Base-by-base conservation (phyloP, 2,797 vertebrate species). In the Pogonophryne albipinna region DNA sequence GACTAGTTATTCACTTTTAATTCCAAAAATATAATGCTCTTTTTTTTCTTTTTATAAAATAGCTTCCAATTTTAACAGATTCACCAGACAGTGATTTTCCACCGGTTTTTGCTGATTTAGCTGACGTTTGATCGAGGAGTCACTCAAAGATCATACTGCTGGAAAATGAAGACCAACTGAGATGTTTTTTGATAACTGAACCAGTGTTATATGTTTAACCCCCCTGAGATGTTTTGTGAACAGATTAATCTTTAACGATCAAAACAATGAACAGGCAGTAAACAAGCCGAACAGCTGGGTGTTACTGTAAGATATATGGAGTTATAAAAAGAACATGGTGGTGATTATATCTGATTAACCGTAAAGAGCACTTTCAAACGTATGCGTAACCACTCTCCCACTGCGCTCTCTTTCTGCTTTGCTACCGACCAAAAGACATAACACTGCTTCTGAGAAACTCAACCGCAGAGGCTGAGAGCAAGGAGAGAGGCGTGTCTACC, bases 301-400 rank as follows among this genome's bases (percentile, higher is more conserved):
- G 71, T 71, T 59, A 19, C 74, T 45, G 59, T n/a, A 34, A 67
- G 42, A 82, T 31, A 61, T 68, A 59, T 41, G 17, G 68, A 20
- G 60, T 78, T 59, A 55, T 74, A 75, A 76, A 68, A 77, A 68
- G 51, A 69, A 50, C 68, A 75, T 58, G 52, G 66, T 47, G 64
- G 64, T 83, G 65, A 79, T 91, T 88, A 86, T 72, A 67, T 79
- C 57, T 88, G 80, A 85, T 86, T 82, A 83, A 78, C 74, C 42
- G n/a, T 82, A 49, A 53, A 63, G 50, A 76, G 67, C 50, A 1
- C 47, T 69, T 68, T 78, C 59, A 76, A 64, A 78, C 57, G 15
- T 16, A 15, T 2, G 45, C 41, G 14, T 44, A 81, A 60, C 52
- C 61, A 11, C 46, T 67, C 53, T 58, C 55, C 75, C 71, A 17